These are phyloP conservation scores for Microcebus tavaratra DNA, from an alignment of 2,113 vertebrate species.

Conservation along the genomic window DNA sequence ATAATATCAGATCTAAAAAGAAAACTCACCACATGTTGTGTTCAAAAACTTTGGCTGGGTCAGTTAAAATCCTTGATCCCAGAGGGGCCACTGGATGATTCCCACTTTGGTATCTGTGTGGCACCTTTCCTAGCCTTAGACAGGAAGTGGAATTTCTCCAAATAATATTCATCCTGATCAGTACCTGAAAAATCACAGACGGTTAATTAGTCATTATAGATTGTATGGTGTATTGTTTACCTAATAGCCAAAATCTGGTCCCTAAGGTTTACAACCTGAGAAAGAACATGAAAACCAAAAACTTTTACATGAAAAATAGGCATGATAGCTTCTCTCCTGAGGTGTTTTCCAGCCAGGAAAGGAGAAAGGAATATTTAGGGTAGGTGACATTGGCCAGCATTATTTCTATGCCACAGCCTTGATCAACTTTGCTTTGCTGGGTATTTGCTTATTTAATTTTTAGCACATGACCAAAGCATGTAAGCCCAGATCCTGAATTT, in stretches of 20 bases:
- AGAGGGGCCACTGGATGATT: conserved; percentile 88
- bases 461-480: neutral
- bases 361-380: neutral
- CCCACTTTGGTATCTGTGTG: conserved; percentile 82
- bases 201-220: conserved; percentile 46
- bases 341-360: neutral
- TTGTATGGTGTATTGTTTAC: conserved; percentile 16
- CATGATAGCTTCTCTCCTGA: neutral
- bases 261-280: neutral
- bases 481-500: conserved; percentile 31
- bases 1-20: conserved; percentile 57
- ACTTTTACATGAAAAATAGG: neutral
- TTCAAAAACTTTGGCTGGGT: conserved; percentile 90
- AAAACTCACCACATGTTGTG: conserved; percentile 95
- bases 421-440: neutral
- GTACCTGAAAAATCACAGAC: conserved; percentile 75
- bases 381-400: neutral
- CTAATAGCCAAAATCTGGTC: neutral
- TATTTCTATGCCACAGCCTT: conserved; percentile 1
- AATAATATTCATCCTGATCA: conserved; percentile 83
- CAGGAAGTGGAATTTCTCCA: conserved; percentile 79
- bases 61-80: conserved; percentile 91
- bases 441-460: conserved; percentile 39
- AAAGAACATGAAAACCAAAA: conserved; percentile 25
- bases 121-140: conserved; percentile 79